Conservation (phyloP, 2,113 vertebrate genomes). For the Rhabdomys dilectus region DNA sequence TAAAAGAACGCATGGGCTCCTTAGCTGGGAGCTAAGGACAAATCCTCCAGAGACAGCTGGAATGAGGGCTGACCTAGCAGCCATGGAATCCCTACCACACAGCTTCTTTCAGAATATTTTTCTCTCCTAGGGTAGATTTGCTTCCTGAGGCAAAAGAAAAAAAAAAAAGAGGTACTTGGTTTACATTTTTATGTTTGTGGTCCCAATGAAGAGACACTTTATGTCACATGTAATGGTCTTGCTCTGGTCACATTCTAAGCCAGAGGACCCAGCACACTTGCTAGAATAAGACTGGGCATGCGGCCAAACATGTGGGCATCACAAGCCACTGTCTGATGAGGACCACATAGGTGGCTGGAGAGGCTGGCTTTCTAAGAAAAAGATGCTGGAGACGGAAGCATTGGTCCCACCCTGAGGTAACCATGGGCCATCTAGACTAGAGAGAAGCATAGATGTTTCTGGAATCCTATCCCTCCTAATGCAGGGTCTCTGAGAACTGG, state of each 20-base stretch:
- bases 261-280: background rate
- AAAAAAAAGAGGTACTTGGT: background rate
- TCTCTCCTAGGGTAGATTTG: background rate
- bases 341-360: background rate
- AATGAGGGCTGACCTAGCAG: background rate
- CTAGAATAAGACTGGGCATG: background rate
- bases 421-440: background rate
- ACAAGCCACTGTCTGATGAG: background rate
- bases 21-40: background rate
- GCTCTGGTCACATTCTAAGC: background rate
- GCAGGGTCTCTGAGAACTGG: background rate
- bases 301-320: background rate
- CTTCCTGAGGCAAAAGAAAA: background rate
- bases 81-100: background rate
- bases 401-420: fast-evolving
- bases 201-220: constrained; percentile 8
- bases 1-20: background rate
- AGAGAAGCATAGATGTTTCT: background rate
- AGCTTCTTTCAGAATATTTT: background rate
- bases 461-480: background rate
- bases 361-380: background rate
- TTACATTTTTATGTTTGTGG: background rate
- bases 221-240: background rate
- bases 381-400: background rate
- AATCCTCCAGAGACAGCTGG: background rate